These are phyloP conservation scores for Bungarus multicinctus DNA, from an alignment of 2,113 vertebrate species.

Conservation along the genomic window DNA sequence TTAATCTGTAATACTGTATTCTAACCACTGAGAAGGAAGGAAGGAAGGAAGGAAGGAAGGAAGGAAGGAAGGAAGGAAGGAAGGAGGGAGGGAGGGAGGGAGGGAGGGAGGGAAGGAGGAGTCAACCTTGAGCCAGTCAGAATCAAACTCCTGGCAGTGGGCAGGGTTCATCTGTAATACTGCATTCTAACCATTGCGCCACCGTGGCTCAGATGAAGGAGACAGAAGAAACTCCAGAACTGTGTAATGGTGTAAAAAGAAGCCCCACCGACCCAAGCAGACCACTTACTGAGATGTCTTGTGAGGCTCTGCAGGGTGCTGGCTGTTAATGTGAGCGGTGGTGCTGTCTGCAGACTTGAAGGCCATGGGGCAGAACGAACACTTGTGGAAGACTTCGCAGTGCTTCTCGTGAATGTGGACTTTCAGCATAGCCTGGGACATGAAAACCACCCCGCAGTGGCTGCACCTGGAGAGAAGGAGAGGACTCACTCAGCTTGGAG, in stretches of 20 bases:
- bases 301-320: constrained; percentile 76
- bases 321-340: constrained; percentile 78
- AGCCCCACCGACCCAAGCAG: no score
- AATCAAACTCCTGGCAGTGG: background rate
- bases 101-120: no score
- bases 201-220: background rate
- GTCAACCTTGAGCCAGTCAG: background rate
- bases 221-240: constrained; percentile 3
- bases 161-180: background rate
- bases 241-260: background rate
- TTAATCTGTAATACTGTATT: no score
- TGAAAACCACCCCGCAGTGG: constrained; percentile 90
- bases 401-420: constrained; percentile 91
- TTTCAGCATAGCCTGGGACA: constrained; percentile 85
- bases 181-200: background rate
- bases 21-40: no score
- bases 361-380: constrained; percentile 89
- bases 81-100: no score
- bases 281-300: constrained; percentile 84
- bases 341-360: constrained; percentile 87
- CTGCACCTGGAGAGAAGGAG: constrained; percentile 78
- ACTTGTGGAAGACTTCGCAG: constrained; percentile 92
- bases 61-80: no score
- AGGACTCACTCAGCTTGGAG: background rate
- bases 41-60: no score